A percentile compares a stretch with the other conserved stretches of the same genome.
phyloP scores from a whole-genome alignment of 2,113 vertebrate genomes.

The Cyprinus carpio region DNA sequence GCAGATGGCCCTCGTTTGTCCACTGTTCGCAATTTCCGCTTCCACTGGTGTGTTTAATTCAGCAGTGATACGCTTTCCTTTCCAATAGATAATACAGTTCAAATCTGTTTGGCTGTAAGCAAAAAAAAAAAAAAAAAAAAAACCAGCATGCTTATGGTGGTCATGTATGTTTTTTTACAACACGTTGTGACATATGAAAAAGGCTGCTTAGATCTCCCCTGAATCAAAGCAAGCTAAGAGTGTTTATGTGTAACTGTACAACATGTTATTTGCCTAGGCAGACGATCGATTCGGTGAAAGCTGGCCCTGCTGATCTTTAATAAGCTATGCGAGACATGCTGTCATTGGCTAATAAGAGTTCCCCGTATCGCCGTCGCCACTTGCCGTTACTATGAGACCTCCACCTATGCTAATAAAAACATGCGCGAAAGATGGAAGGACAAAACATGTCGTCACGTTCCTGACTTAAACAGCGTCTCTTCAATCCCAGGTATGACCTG shows the following conservation, averaged over 20 bases:
- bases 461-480: conserved; percentile 96
- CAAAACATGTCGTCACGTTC: conserved; percentile 96
- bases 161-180: conserved; percentile 8
- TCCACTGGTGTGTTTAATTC: conserved; percentile 18
- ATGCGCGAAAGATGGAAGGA: conserved; percentile 99
- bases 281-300: conserved; percentile 91
- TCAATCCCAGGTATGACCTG: conserved; percentile 84
- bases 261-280: conserved; percentile 61
- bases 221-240: background rate
- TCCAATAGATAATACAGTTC: conserved; percentile 25
- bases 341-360: conserved; percentile 92
- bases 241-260: conserved; percentile 19
- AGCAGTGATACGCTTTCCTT: conserved; percentile 7
- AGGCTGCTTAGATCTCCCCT: background rate
- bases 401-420: conserved; percentile 99
- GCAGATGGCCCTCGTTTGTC: conserved; percentile 43
- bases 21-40: conserved; percentile 51
- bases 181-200: conserved; percentile 15
- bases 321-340: conserved; percentile 89
- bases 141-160: conserved; percentile 3
- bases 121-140: too few relatives aligned
- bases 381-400: conserved; percentile 94
- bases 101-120: conserved; percentile 8
- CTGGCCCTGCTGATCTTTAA: conserved; percentile 88
- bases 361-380: conserved; percentile 84